phyloP scores from a whole-genome alignment of 2,113 vertebrate species.

The Podocnemis expansa region DNA sequence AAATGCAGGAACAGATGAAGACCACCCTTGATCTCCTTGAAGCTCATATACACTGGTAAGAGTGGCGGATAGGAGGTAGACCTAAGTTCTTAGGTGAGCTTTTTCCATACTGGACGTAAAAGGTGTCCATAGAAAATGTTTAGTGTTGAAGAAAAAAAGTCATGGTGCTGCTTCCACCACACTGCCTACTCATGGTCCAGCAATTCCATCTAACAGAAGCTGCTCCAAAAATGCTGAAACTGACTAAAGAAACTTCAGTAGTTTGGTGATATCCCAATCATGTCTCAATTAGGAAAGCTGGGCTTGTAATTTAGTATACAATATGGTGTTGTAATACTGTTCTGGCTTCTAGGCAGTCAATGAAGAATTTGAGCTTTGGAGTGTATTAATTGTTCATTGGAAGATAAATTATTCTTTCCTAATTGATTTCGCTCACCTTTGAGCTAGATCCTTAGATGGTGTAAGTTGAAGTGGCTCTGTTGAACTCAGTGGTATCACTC shows the following conservation, averaged over 20 bases:
- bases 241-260: neutral
- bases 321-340: neutral
- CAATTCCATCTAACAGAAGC: neutral
- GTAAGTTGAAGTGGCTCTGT: neutral
- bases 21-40: neutral
- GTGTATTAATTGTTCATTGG: neutral
- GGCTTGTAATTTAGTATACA: neutral
- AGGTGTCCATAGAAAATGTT: neutral
- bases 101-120: neutral
- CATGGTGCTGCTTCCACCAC: neutral
- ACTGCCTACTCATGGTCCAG: neutral
- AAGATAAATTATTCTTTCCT: neutral
- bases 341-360: neutral
- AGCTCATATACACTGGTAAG: rapidly evolving
- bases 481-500: neutral
- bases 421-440: neutral
- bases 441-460: neutral
- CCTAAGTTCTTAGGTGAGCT: neutral
- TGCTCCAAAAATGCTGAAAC: neutral
- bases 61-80: neutral
- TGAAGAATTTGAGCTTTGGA: neutral
- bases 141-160: neutral
- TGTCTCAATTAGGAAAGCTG: neutral
- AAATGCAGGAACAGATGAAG: neutral
- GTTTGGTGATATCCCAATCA: neutral